Base-by-base conservation (phyloP, 2,888 invertebrate species). In the Trissolcus brochymenae region DNA sequence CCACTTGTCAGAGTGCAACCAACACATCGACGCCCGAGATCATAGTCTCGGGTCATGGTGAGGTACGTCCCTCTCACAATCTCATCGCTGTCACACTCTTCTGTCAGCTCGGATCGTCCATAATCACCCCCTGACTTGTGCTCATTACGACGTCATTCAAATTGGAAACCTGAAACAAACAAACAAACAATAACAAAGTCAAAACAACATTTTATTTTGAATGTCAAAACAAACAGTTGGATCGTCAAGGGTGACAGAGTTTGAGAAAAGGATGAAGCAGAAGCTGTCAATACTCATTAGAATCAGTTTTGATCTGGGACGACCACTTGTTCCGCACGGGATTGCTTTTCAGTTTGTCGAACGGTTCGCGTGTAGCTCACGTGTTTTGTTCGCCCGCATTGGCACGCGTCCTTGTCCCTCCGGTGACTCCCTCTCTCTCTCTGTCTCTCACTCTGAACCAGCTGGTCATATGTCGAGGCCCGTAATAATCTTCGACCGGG, bases 11-110 rank as follows among this genome's bases (percentile, higher is more conserved):
- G 35, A 35, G 55, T 21, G 70, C 70, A 11, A 56, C 54, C 70
- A 66, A 70, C 57, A 50, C 25, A 61, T 66, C 73, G 73, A 74
- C 73, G 61, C 66, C 73, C 64, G 68, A 68, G 59, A 64, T 40
- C 59, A 40, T 16, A 14, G 41, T n/a, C 82, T 81, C 84, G 83
- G 84, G 86, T 83, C 84, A 87, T 87, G 87, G 87, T 87, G 82
- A 87, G 87, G 87, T 87, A 84, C 70, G 87, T 70, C 57, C 53
- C 60, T 71, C 61, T 25, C 25, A 25, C 25, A 25, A 25, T 25
- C 25, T 25, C 25, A 6, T 6, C 4, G 4, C 25, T 43, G 46
- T 14, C 46, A 46, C 6, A 19, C 1, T n/a, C 7, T 6, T 16
- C 4, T 46, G 46, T 14, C 46, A 46, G 14, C 16, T n/a, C 46